phyloP scores from a whole-genome alignment of 2,888 invertebrate species.

The Bembecia ichneumoniformis region DNA sequence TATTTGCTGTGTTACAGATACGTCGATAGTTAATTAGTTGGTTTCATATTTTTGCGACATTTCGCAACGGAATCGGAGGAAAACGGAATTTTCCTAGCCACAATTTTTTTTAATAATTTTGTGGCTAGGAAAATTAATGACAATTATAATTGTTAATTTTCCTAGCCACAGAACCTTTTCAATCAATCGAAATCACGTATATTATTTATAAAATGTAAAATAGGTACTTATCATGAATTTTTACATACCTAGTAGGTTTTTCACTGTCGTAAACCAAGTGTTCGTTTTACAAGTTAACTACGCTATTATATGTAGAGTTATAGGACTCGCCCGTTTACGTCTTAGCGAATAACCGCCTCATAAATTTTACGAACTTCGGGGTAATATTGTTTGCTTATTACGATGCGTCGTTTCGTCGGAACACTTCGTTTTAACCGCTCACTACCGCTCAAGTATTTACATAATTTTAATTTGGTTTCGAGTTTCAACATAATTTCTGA shows the following conservation, averaged over 20 bases:
- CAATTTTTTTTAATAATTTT: too few relatives aligned
- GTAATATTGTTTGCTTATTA: constrained; percentile 57
- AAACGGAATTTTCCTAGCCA: too few relatives aligned
- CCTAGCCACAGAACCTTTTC: too few relatives aligned
- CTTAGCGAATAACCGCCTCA: constrained; percentile 50
- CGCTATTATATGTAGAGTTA: constrained; percentile 32
- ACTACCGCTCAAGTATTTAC: constrained; percentile 31
- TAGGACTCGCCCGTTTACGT: constrained; percentile 38
- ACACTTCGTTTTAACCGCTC: constrained; percentile 34
- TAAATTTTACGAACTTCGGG: constrained; percentile 55
- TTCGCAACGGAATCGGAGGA: too few relatives aligned
- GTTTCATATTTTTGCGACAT: too few relatives aligned
- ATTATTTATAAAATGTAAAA: too few relatives aligned
- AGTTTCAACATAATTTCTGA: constrained; percentile 1
- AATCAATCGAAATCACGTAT: too few relatives aligned
- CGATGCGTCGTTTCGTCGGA: constrained; percentile 36
- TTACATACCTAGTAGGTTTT: background rate
- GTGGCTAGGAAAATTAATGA: too few relatives aligned
- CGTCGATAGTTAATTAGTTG: too few relatives aligned
- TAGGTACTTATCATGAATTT: background rate
- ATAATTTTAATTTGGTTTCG: constrained; percentile 42
- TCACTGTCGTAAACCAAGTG: background rate
- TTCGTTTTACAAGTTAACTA: constrained; percentile 26
- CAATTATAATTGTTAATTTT: too few relatives aligned
- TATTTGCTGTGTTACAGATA: too few relatives aligned